These are phyloP conservation scores for Alcis repandata DNA, from an alignment of 2,888 invertebrate species.

Conservation along the genomic window DNA sequence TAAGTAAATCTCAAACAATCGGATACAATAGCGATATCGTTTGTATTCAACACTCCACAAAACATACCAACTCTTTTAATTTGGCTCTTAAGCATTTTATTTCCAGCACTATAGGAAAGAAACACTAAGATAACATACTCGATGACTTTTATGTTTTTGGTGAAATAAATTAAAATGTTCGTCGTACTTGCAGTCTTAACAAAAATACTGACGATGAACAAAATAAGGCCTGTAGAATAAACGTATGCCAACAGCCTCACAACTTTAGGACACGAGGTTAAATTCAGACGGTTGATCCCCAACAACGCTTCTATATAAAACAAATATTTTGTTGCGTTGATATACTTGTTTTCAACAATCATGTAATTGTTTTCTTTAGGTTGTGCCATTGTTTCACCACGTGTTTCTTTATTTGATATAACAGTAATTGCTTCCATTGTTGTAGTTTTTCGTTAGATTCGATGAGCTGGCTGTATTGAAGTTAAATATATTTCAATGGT, in stretches of 20 bases:
- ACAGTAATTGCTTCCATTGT: background rate
- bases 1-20: constrained; percentile 44
- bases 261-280: constrained; percentile 7
- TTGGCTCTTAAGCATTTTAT: constrained; percentile 51
- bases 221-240: constrained; percentile 30
- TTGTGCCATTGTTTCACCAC: background rate
- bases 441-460: background rate
- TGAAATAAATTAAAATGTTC: constrained; percentile 48
- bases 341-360: background rate
- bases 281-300: constrained; percentile 10
- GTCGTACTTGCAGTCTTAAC: background rate
- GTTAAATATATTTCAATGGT: too few species aligned
- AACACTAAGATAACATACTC: constrained; percentile 58
- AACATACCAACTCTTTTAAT: constrained; percentile 56
- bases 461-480: too few species aligned
- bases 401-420: background rate
- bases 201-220: constrained; percentile 30
- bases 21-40: constrained; percentile 49
- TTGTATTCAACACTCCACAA: constrained; percentile 62
- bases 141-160: constrained; percentile 52
- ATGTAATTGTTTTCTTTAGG: background rate
- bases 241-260: constrained; percentile 1
- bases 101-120: constrained; percentile 51
- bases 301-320: constrained; percentile 14
- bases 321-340: constrained; percentile 7